phyloP scores from a whole-genome alignment of 2,888 invertebrate species.

The Mimachlamys varia region DNA sequence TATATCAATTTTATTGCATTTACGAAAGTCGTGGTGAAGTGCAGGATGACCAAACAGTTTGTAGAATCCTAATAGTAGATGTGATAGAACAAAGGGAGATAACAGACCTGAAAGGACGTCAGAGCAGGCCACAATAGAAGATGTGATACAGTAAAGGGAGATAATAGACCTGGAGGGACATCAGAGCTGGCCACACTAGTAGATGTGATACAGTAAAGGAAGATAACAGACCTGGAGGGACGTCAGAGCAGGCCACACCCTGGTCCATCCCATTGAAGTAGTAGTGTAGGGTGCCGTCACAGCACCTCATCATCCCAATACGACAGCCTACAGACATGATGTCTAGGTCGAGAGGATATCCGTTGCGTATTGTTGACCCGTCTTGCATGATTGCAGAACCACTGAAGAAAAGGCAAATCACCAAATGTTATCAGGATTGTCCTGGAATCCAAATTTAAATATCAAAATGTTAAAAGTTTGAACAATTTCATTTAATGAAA shows the following conservation, averaged over 20 bases:
- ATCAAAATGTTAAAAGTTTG: too few relatives aligned
- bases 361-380: conserved; percentile 91
- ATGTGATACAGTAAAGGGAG: neutral
- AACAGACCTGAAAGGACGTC: conserved; percentile 75
- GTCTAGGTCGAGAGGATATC: conserved; percentile 93
- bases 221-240: conserved; percentile 71
- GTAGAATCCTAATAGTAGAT: too few relatives aligned
- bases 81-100: neutral
- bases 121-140: conserved; percentile 74
- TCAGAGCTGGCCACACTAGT: conserved; percentile 78
- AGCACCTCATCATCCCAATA: conserved; percentile 93
- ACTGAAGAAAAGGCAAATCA: conserved; percentile 79
- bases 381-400: conserved; percentile 96
- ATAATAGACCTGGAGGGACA: conserved; percentile 72
- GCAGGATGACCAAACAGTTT: too few relatives aligned
- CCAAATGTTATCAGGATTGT: neutral
- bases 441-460: too few relatives aligned
- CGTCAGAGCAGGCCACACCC: conserved; percentile 77
- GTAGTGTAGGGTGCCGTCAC: conserved; percentile 87
- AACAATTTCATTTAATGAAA: too few relatives aligned
- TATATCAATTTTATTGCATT: too few relatives aligned
- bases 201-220: neutral
- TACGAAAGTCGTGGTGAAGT: too few relatives aligned
- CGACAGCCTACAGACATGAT: conserved; percentile 89
- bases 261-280: conserved; percentile 78